Base-by-base conservation (phyloP, 2,113 vertebrate species). In the Hyperoodon ampullatus region DNA sequence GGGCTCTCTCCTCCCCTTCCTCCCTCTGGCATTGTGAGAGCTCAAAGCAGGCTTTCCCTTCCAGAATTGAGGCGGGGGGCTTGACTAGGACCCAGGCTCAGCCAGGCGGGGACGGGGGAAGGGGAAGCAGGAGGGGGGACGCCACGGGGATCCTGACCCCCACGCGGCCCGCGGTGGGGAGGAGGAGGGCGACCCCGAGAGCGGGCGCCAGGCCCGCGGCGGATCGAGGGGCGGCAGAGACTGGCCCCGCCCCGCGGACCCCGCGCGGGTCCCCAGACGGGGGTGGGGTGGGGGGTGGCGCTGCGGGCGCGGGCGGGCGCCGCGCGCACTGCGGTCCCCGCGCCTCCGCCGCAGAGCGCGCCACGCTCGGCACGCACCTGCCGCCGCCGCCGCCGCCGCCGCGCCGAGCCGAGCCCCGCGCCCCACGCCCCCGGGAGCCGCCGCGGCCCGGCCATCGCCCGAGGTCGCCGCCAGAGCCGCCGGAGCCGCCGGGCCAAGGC, bases 311-410 rank as follows among this genome's bases (percentile, higher is more conserved):
- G 85, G 96, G 97, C 95, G 97, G 90, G 95, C 80, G 95, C 97
- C 96, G 97, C 97, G 97, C 98, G 96, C 98, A 98, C 98, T 98
- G 98, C 98, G 97, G 97, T 97, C 96, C 96, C 97, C 96, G 97
- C 95, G 97, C 88, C 94, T 95, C 97, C 95, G 97, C 97, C 97
- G 95, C 97, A 97, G 97, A 94, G 94, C 96, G 97, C 95, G 81
- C 98, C 96, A 95, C 96, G 94, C 97, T 97, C 75, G 85, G 97
- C 96, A 97, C 97, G 97, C 97, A 98, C 97, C 97, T 98, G 97
- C 97, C 96, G 93, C 97, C 81, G 95, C 85, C 77, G 84, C 39
- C 39, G 39, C 92, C 24, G 84, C 78, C 47, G 47, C 50, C 47
- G 47, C 47, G 39, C 65, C 60, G 58, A 77, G 35, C 72, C 23